Conservation (phyloP, 2,113 vertebrate species). For the Guaruba guarouba region DNA sequence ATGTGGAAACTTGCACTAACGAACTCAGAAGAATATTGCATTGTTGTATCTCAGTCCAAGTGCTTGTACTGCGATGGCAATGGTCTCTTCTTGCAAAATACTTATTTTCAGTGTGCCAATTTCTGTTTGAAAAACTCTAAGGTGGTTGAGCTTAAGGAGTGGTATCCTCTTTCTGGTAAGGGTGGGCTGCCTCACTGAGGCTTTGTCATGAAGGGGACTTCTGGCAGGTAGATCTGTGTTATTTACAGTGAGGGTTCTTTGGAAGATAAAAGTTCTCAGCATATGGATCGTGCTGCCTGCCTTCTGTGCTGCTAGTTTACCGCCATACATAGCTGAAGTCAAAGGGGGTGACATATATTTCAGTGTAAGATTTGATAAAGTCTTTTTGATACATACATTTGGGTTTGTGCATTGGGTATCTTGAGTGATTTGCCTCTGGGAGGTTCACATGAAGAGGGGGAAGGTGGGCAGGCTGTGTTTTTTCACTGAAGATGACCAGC, state of each 20-base stretch:
- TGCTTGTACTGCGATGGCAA: constrained; percentile 69
- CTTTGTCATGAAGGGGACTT: not conserved
- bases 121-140: constrained; percentile 68
- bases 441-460: not conserved
- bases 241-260: not conserved
- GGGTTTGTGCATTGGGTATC: not conserved
- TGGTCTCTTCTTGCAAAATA: constrained; percentile 74
- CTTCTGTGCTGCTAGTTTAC: not conserved
- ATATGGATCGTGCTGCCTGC: fast-evolving
- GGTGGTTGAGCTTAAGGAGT: constrained; percentile 71
- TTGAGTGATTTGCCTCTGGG: not conserved
- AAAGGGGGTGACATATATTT: not conserved
- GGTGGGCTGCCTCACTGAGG: not conserved
- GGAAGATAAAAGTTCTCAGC: not conserved
- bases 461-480: not conserved
- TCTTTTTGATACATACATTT: not conserved
- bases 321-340: fast-evolving
- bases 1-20: constrained; percentile 70
- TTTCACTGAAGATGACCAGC: not conserved
- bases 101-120: constrained; percentile 71
- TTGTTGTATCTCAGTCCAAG: constrained; percentile 69
- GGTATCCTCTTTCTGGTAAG: constrained; percentile 64
- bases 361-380: not conserved
- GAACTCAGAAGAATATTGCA: constrained; percentile 72
- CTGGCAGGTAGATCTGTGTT: not conserved